Base-by-base conservation (phyloP, 2,113 vertebrate species). In the Aldabrachelys gigantea region DNA sequence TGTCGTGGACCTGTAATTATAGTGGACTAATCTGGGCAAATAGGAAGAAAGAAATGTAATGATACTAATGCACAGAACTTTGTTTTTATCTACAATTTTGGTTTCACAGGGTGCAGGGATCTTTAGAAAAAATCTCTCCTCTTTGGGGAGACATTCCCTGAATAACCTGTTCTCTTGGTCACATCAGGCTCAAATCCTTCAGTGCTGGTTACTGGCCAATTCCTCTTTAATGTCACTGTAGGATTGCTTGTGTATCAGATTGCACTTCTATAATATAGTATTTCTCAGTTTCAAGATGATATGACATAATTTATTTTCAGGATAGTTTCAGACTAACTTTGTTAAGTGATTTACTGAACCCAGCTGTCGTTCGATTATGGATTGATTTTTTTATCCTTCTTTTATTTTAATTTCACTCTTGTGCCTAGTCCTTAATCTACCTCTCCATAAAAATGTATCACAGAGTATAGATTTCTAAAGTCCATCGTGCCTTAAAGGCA, bases 211-310 rank as follows among this genome's bases (percentile, higher is more conserved):
- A 54, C 14, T 85, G 85, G 31, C 41, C 59, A 81, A 38, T 95
- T 96, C 88, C 56, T 87, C 56, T 91, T 86, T 49, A n/a, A 65
- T 80, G 59, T 85, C 31, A 10, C 80, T 76, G 50, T 57, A 38
- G 87, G 16, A 79, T 85, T 80, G 53, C 17, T 76, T 69, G 8
- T 62, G 57, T 25, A 87, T 76, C 88, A 83, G 62, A 96, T 91
- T 80, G 90, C 47, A 90, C 84, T 53, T 47, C 35, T 57, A 35
- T 19, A 62, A 78, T 80, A 41, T 10, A 59, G 4, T 78, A 75
- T 76, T 92, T 92, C 86, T 84, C 41, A n/a, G 52, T 96, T 92
- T 93, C 76, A 84, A 93, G 87, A 35, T 79, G n/a, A 84, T 69
- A 93, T 6, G 17, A 62, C 88, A 57, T 49, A 89, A 88, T 35